phyloP scores from a whole-genome alignment of 2,797 vertebrate genomes.

The Falco biarmicus region DNA sequence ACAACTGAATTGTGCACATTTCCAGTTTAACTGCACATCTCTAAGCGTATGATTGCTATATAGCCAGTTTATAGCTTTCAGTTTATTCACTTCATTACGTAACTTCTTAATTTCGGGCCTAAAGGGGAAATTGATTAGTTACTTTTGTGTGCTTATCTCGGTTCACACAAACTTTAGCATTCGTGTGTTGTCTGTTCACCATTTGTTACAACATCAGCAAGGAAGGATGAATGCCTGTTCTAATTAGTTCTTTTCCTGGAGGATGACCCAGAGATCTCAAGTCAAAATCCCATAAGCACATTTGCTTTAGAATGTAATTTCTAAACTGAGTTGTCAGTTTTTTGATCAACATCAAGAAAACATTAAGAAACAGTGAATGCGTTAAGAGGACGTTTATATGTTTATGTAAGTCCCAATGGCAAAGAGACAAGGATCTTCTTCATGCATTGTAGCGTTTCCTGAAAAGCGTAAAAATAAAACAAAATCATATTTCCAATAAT shows the following conservation, averaged over 20 bases:
- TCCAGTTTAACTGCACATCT: not conserved
- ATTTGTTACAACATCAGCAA: not conserved
- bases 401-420: not conserved
- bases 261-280: not conserved
- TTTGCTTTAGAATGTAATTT: not conserved
- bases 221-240: not conserved
- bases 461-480: not conserved
- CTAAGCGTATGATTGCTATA: not conserved
- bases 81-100: not conserved
- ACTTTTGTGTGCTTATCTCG: not conserved
- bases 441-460: not conserved
- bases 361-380: not conserved
- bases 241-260: not conserved
- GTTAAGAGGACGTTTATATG: not conserved
- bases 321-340: not conserved
- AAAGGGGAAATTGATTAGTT: not conserved
- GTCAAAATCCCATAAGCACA: not conserved
- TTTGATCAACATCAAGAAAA: conserved; percentile 3
- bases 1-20: not conserved
- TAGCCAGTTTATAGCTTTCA: not conserved
- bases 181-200: not conserved
- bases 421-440: not conserved
- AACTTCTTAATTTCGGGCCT: conserved; percentile 20
- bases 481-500: not conserved
- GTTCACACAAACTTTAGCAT: not conserved